These are phyloP conservation scores for Brachyrhaphis roseni DNA, from an alignment of 2,797 vertebrate genomes.

Conservation along the genomic window DNA sequence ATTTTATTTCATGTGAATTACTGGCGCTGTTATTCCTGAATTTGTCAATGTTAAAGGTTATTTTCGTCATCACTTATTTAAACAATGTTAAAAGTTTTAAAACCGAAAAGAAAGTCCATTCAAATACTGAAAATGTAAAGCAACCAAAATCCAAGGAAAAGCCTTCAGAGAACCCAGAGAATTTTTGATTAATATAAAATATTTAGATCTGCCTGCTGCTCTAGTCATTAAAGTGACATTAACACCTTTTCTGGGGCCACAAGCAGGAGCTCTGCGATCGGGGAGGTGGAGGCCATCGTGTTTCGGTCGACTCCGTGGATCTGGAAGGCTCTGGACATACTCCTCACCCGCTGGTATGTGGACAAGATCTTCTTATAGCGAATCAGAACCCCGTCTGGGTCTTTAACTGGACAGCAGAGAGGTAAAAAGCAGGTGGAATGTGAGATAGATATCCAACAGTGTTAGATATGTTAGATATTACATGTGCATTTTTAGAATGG, in stretches of 20 bases:
- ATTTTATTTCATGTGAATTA: background rate
- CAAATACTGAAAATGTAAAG: background rate
- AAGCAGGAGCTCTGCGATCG: slow-evolving; percentile 90
- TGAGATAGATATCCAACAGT: background rate
- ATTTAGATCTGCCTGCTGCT: background rate
- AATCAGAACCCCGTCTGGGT: slow-evolving; percentile 88
- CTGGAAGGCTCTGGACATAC: slow-evolving; percentile 92
- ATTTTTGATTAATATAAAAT: background rate
- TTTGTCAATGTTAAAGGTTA: background rate
- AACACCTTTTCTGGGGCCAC: slow-evolving; percentile 86
- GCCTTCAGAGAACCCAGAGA: background rate
- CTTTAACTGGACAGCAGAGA: slow-evolving; percentile 80
- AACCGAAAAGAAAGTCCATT: background rate
- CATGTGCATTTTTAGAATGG: background rate
- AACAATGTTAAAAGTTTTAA: background rate
- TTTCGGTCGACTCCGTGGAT: slow-evolving; percentile 91
- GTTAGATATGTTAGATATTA: background rate
- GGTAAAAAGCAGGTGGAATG: background rate
- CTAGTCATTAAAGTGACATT: background rate
- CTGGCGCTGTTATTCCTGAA: background rate
- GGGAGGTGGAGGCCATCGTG: slow-evolving; percentile 91
- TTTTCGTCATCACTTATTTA: background rate
- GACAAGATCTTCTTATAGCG: slow-evolving; percentile 92
- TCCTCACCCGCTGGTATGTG: slow-evolving; percentile 90
- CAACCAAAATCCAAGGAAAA: background rate